phyloP scores from a whole-genome alignment of 2,888 invertebrate genomes.

The Cryptus viduatorius region DNA sequence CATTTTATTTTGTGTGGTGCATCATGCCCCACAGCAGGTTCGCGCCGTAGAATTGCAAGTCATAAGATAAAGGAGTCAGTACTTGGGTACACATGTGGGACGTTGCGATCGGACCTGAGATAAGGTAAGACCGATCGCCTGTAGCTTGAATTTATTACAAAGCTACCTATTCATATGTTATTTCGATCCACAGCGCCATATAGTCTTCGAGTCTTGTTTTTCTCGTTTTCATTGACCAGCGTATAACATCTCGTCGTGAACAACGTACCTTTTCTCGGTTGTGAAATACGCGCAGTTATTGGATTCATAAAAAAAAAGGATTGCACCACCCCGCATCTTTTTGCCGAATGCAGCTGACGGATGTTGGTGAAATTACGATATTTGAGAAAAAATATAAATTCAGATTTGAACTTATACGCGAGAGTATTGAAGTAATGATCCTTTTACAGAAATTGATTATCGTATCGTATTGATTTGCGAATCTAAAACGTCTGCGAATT shows the following conservation, averaged over 20 bases:
- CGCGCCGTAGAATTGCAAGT: conserved; percentile 59
- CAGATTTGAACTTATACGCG: too few relatives aligned
- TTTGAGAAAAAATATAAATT: background rate
- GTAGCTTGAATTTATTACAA: conserved; percentile 72
- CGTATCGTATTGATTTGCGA: background rate
- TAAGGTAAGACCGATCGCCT: conserved; percentile 69
- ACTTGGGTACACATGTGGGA: conserved; percentile 69
- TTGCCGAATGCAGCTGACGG: too few relatives aligned
- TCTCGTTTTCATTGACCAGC: background rate
- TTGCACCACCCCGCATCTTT: background rate
- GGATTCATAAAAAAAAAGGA: background rate
- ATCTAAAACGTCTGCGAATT: background rate
- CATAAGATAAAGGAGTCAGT: conserved; percentile 70
- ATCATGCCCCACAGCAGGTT: conserved; percentile 53
- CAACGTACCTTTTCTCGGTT: background rate
- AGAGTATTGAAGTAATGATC: background rate
- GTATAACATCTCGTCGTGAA: background rate
- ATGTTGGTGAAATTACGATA: background rate
- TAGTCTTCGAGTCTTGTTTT: conserved; percentile 37
- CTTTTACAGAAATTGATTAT: background rate
- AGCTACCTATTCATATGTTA: conserved; percentile 70
- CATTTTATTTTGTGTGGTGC: conserved; percentile 51
- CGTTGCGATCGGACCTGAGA: conserved; percentile 63
- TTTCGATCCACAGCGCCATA: conserved; percentile 45
- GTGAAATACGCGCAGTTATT: background rate